Evolutionary conservation across 92 coral and sea anemone genomes (phyloP), one percentile per base, ranked within the genome.

Genomic region (Palythoa caribaeorum): DNA sequence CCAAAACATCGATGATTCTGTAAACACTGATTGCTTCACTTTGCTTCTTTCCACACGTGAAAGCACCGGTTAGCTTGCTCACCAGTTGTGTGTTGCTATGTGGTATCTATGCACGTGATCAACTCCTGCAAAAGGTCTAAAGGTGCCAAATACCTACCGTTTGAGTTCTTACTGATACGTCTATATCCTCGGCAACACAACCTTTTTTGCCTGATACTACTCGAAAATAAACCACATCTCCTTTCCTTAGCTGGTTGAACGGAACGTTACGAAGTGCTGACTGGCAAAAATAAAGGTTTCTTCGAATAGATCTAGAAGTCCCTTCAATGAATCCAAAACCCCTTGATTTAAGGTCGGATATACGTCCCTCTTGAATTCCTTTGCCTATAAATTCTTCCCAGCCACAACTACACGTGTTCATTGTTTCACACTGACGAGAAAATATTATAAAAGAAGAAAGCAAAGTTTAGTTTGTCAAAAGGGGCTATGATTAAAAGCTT

Each of bases 311-410:
- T 17, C 53, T 35, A 1, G 89, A 68, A 17, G 16, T 19, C 47
- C 70, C 87, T 35, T 89, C 77, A 54, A 89, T 90, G 54, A 90
- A 90, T 17, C 92, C 92, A 85, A 54, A 85, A 39, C 70, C 52
- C 8, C 12, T 52, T 6, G 28, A 28, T 28, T 83, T 52, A 5
- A 85, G 71, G 1, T 14, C 35, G 13, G 20, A 84, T 38, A 92
- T 40, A 11, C 16, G 89, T 9, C 94, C 94, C 20, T 85, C 88
- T 52, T 89, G 94, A 38, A 92, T 89, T n/a, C 92, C 92, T 40
- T 71, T 73, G 20, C 52, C 90, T 2, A 85, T 66, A 15, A 66
- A 53, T 10, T 85, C 36, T 48, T 89, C 94, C 94, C 94, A 92
- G 19, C 84, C 86, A 78, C 89, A 90, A 9, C 37, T 55, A 63